Percentiles rank a stretch among this genome's conserved stretches.
Evolutionary conservation across 2,888 invertebrate genomes (phyloP).

Genomic region (Carterocephalus palaemon): DNA sequence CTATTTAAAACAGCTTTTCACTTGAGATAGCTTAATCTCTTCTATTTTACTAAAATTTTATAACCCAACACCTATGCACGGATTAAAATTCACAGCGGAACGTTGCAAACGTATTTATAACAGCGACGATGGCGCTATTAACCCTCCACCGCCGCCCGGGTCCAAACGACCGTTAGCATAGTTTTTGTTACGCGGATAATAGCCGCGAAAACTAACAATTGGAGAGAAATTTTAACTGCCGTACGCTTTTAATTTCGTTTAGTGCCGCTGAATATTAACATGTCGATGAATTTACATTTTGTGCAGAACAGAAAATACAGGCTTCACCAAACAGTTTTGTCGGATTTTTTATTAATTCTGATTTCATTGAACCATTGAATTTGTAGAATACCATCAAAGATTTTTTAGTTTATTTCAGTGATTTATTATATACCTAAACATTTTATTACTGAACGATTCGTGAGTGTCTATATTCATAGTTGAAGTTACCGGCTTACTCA

Average conservation of each 20-base stretch:
- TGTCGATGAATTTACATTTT: not conserved
- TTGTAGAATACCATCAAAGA: too few relatives aligned
- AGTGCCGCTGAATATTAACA: conserved; percentile 7
- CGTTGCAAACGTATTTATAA: conserved; percentile 56
- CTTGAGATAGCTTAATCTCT: conserved; percentile 25
- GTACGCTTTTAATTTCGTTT: conserved; percentile 23
- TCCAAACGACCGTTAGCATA: conserved; percentile 17
- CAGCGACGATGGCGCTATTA: conserved; percentile 56
- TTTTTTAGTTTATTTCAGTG: too few relatives aligned
- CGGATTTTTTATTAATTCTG: too few relatives aligned
- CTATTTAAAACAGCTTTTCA: conserved; percentile 21
- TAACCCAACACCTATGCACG: conserved; percentile 29
- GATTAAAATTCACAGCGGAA: conserved; percentile 29
- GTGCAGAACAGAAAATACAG: not conserved
- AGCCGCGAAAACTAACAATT: conserved; percentile 24
- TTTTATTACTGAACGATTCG: too few relatives aligned
- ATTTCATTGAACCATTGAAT: too few relatives aligned
- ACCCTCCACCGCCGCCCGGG: conserved; percentile 27
- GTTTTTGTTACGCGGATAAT: conserved; percentile 27
- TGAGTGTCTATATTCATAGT: too few relatives aligned
- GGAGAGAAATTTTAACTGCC: conserved; percentile 12
- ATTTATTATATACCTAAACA: too few relatives aligned
- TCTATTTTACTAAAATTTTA: conserved; percentile 25
- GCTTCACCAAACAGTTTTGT: too few relatives aligned
- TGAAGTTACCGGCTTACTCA: too few relatives aligned